phyloP scores from a whole-genome alignment of 1,140 invertebrate species.

The Scaptomyza montana region DNA sequence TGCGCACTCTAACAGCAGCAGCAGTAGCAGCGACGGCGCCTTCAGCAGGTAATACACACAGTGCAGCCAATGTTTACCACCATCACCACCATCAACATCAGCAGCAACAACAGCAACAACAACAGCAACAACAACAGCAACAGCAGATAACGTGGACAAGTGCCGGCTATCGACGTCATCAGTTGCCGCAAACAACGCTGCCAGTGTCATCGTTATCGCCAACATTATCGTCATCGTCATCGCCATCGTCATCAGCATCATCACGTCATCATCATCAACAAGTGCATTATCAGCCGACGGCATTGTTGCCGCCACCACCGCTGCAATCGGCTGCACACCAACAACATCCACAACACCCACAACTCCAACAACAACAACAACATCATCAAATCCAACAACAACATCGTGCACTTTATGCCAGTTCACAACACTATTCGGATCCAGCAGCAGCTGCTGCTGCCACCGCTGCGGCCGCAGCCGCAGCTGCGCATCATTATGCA shows the following conservation, averaged over 20 bases:
- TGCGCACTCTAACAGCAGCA: slow-evolving; percentile 57
- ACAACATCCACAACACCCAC: slow-evolving; percentile 38
- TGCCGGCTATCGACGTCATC: slow-evolving; percentile 31
- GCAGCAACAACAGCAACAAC: slow-evolving; percentile 30
- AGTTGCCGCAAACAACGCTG: slow-evolving; percentile 20
- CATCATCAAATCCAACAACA: too few species aligned
- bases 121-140: slow-evolving; percentile 35
- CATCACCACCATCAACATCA: slow-evolving; percentile 35
- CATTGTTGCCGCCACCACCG: slow-evolving; percentile 50
- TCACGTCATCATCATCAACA: slow-evolving; percentile 46
- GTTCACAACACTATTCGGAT: slow-evolving; percentile 26
- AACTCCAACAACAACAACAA: slow-evolving; percentile 4
- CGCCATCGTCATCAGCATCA: slow-evolving; percentile 26
- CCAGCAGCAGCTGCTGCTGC: slow-evolving; percentile 32
- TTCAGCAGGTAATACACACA: slow-evolving; percentile 46
- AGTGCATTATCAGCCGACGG: slow-evolving; percentile 42
- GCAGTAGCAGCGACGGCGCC: slow-evolving; percentile 71
- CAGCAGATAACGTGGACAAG: slow-evolving; percentile 30
- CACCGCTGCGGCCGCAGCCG: slow-evolving; percentile 22
- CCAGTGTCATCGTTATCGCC: slow-evolving; percentile 46
- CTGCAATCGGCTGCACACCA: slow-evolving; percentile 47
- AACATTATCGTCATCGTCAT: slow-evolving; percentile 32
- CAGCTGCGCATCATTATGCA: slow-evolving; percentile 42
- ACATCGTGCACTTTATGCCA: slow-evolving; percentile 16
- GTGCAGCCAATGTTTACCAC: slow-evolving; percentile 39